Conservation (phyloP, 2,888 invertebrate genomes). For the Odontocerum albicorne region DNA sequence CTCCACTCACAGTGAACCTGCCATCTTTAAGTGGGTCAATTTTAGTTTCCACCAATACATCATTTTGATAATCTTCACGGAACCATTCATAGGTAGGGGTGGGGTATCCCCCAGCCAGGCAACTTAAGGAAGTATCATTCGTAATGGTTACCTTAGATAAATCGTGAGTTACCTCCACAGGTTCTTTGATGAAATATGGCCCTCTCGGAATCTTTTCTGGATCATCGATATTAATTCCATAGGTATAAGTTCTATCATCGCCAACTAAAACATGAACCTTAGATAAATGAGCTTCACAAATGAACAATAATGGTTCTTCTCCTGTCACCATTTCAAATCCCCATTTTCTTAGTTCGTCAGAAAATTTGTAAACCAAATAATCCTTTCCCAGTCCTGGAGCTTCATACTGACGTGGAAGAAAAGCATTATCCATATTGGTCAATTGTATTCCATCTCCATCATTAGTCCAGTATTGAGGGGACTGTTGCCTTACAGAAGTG, state of each 20-base stretch:
- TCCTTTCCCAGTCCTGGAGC: slow-evolving; percentile 60
- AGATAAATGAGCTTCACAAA: slow-evolving; percentile 84
- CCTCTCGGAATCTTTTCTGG: slow-evolving; percentile 82
- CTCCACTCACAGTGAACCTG: slow-evolving; percentile 87
- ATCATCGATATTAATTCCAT: slow-evolving; percentile 82
- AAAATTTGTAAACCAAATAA: slow-evolving; percentile 79
- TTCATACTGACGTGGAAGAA: slow-evolving; percentile 65
- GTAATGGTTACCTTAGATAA: slow-evolving; percentile 66
- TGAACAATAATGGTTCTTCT: slow-evolving; percentile 74
- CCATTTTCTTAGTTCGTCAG: slow-evolving; percentile 74
- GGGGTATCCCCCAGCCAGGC: slow-evolving; percentile 85
- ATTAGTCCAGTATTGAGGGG: slow-evolving; percentile 78
- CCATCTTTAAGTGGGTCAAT: slow-evolving; percentile 77
- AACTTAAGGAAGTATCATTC: slow-evolving; percentile 78
- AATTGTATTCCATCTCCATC: slow-evolving; percentile 81
- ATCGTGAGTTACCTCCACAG: slow-evolving; percentile 81
- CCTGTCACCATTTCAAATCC: slow-evolving; percentile 81
- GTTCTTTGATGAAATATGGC: slow-evolving; percentile 86
- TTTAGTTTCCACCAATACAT: slow-evolving; percentile 67
- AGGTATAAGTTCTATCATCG: slow-evolving; percentile 80
- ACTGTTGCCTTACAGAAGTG: slow-evolving; percentile 75
- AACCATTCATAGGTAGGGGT: slow-evolving; percentile 90
- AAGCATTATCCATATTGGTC: slow-evolving; percentile 78
- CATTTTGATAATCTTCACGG: slow-evolving; percentile 83
- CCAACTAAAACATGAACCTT: slow-evolving; percentile 69